phyloP scores from a whole-genome alignment of 2,797 vertebrate species.

The Catharus ustulatus region DNA sequence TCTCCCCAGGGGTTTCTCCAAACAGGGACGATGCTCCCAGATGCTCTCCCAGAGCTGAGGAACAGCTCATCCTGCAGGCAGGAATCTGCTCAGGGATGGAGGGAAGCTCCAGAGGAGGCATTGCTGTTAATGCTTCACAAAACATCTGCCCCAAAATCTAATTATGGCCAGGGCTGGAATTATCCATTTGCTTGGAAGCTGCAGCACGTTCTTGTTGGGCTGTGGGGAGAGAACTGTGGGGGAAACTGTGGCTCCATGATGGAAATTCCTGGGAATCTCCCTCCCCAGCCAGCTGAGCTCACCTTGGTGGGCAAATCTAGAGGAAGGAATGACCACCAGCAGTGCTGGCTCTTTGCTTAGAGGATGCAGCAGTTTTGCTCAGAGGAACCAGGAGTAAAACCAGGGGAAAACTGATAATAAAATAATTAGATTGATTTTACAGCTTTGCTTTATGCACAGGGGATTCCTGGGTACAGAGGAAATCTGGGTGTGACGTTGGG shows the following conservation, averaged over 20 bases:
- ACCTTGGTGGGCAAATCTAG: not conserved
- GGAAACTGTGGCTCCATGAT: not conserved
- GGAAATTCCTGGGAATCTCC: not conserved
- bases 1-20: not conserved
- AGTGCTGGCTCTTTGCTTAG: not conserved
- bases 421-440: not conserved
- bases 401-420: not conserved
- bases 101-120: not conserved
- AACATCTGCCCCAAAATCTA: not conserved
- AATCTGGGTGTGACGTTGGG: not conserved
- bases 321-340: not conserved
- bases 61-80: not conserved
- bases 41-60: not conserved
- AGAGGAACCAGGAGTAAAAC: not conserved
- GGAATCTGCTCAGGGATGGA: not conserved
- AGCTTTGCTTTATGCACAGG: rapidly evolving
- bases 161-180: not conserved
- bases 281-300: not conserved
- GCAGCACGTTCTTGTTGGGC: not conserved
- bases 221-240: not conserved
- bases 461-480: not conserved
- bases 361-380: not conserved
- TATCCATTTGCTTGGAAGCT: not conserved
- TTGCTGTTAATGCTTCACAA: not conserved
- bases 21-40: not conserved